Evolutionary conservation across 2,888 invertebrate species (phyloP).

Genomic region (Synanthedon tipuliformis): DNA sequence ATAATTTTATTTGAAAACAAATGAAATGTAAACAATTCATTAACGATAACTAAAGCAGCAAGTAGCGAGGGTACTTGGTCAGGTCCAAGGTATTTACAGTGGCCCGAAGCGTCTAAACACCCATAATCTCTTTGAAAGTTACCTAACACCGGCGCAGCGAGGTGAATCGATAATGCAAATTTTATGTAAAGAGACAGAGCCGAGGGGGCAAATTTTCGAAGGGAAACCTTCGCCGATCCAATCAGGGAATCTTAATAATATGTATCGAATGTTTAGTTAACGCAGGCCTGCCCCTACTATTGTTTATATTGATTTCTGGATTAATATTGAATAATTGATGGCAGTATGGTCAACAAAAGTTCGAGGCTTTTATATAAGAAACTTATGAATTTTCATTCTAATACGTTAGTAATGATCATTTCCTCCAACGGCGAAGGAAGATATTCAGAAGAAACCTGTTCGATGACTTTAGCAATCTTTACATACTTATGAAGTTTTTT

Average conservation of each 20-base stretch:
- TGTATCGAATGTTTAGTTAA: slow-evolving; percentile 52
- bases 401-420: no score
- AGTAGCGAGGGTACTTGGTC: slow-evolving; percentile 18
- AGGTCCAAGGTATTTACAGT: slow-evolving; percentile 21
- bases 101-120: slow-evolving; percentile 16
- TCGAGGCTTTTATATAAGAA: no score
- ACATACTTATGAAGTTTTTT: no score
- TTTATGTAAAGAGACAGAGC: slow-evolving; percentile 54
- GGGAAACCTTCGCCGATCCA: slow-evolving; percentile 17
- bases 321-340: neutral
- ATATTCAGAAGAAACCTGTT: no score
- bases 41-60: no score
- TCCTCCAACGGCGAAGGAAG: no score
- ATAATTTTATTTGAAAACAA: no score
- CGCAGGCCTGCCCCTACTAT: slow-evolving; percentile 29
- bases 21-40: no score
- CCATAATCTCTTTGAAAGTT: slow-evolving; percentile 38
- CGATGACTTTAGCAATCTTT: no score
- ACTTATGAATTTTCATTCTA: no score
- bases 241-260: slow-evolving; percentile 43
- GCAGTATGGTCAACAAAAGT: no score
- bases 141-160: slow-evolving; percentile 21
- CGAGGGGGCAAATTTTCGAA: slow-evolving; percentile 41
- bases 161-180: slow-evolving; percentile 59
- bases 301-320: neutral